These are phyloP conservation scores for Papilio aristodemus DNA, from an alignment of 1,140 invertebrate species.

Conservation along the genomic window DNA sequence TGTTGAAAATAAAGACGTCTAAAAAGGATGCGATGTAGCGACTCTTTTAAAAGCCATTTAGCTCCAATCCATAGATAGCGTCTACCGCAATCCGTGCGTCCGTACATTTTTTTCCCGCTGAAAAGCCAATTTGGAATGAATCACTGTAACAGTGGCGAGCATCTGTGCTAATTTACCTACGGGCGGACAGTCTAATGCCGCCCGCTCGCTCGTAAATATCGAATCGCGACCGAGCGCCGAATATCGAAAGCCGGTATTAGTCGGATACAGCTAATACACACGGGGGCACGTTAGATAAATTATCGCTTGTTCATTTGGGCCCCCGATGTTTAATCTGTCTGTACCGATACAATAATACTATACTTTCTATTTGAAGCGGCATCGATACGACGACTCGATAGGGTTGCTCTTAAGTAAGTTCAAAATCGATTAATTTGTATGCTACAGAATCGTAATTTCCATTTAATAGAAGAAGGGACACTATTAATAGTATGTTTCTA, in stretches of 20 bases:
- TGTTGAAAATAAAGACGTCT: constrained; percentile 25
- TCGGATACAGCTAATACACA: constrained; percentile 80
- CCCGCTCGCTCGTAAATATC: constrained; percentile 75
- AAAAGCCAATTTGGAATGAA: constrained; percentile 80
- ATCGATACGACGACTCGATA: constrained; percentile 41
- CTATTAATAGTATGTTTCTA: constrained; percentile 1
- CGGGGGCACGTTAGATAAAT: constrained; percentile 79
- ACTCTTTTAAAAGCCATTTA: constrained; percentile 77
- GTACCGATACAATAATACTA: constrained; percentile 52
- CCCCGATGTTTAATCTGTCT: constrained; percentile 80
- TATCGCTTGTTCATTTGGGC: constrained; percentile 79
- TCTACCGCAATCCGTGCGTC: constrained; percentile 58
- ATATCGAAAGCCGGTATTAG: constrained; percentile 80
- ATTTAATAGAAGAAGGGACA: no score
- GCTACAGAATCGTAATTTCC: background rate
- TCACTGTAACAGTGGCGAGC: constrained; percentile 77
- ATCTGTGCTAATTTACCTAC: constrained; percentile 81
- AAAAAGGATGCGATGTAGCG: constrained; percentile 54
- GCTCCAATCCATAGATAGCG: constrained; percentile 69
- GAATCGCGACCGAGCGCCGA: constrained; percentile 76
- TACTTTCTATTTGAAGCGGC: constrained; percentile 40
- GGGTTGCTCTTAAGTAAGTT: background rate
- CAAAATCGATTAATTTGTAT: background rate
- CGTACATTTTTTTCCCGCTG: constrained; percentile 71
- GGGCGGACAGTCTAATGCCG: constrained; percentile 78